Percentiles rank a stretch among this genome's conserved stretches.
These are phyloP conservation scores for Helicoverpa zea DNA, from an alignment of 1,140 invertebrate species.

Conservation along the genomic window DNA sequence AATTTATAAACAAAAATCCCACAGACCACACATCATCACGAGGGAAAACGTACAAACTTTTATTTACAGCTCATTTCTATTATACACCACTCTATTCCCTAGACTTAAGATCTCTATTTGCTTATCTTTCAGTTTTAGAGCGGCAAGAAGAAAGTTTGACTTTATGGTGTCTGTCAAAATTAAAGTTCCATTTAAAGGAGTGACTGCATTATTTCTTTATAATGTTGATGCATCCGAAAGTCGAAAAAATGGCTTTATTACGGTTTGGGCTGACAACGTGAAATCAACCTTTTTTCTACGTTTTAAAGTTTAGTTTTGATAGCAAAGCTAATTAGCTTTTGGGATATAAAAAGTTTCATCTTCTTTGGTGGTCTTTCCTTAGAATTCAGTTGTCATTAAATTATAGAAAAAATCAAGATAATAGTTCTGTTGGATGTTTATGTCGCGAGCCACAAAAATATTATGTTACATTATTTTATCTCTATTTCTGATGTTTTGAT, in stretches of 20 bases:
- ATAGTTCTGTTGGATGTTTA: slow-evolving; percentile 33
- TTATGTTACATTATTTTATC: slow-evolving; percentile 41
- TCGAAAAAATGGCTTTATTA: slow-evolving; percentile 25
- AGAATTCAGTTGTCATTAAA: slow-evolving; percentile 45
- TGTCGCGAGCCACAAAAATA: slow-evolving; percentile 23
- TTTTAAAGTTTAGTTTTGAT: not conserved
- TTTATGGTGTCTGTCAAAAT: slow-evolving; percentile 64
- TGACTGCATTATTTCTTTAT: slow-evolving; percentile 65
- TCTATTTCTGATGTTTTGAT: slow-evolving; percentile 23
- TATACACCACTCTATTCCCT: slow-evolving; percentile 38
- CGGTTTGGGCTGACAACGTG: not conserved
- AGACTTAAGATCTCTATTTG: slow-evolving; percentile 24
- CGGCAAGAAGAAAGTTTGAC: slow-evolving; percentile 42
- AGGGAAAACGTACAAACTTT: slow-evolving; percentile 44
- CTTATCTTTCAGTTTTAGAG: not conserved
- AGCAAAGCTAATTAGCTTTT: not conserved
- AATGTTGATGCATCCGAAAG: slow-evolving; percentile 48
- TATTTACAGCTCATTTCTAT: not conserved
- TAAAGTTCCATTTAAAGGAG: slow-evolving; percentile 65
- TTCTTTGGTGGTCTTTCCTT: slow-evolving; percentile 38
- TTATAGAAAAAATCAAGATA: slow-evolving; percentile 43
- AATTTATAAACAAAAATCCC: slow-evolving; percentile 55
- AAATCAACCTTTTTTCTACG: not conserved
- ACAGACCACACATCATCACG: slow-evolving; percentile 64
- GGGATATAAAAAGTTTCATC: slow-evolving; percentile 20